Percentiles rank a stretch among this genome's conserved stretches.
Evolutionary conservation across 2,113 vertebrate species (phyloP).

Genomic region (Pristiophorus japonicus): DNA sequence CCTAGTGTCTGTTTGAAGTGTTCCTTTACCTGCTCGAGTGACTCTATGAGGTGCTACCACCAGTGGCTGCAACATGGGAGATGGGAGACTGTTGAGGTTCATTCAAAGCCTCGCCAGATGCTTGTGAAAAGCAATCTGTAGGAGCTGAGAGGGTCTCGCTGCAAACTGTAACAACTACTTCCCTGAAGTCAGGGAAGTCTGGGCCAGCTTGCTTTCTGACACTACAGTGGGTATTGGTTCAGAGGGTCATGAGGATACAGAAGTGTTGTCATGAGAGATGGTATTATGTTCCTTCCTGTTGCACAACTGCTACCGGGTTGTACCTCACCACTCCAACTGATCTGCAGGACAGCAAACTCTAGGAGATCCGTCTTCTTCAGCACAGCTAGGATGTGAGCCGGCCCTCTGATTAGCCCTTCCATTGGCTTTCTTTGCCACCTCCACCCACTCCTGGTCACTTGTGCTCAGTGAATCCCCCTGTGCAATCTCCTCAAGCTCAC

Average conservation of each 20-base stretch:
- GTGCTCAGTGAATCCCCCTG: not conserved
- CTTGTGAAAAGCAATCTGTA: not conserved
- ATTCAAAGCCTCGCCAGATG: not conserved
- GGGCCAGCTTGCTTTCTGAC: not conserved
- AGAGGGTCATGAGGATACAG: not conserved
- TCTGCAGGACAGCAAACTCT: not conserved
- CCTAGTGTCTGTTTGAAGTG: not conserved
- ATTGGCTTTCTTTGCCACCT: not conserved
- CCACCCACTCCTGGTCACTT: not conserved
- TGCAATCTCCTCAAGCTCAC: not conserved
- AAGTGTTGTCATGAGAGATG: not conserved
- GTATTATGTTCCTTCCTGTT: not conserved
- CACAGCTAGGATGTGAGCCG: not conserved
- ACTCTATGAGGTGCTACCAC: not conserved
- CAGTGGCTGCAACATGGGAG: not conserved
- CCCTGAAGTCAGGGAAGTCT: not conserved
- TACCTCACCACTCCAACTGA: not conserved
- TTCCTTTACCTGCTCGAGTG: not conserved
- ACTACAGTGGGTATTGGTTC: not conserved
- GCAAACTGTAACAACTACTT: not conserved
- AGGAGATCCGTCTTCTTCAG: not conserved
- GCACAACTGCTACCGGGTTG: not conserved
- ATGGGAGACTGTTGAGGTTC: not conserved
- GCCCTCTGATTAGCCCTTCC: not conserved
- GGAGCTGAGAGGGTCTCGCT: not conserved